Conservation (phyloP, 2,797 vertebrate genomes). For the Epinephelus coioides region DNA sequence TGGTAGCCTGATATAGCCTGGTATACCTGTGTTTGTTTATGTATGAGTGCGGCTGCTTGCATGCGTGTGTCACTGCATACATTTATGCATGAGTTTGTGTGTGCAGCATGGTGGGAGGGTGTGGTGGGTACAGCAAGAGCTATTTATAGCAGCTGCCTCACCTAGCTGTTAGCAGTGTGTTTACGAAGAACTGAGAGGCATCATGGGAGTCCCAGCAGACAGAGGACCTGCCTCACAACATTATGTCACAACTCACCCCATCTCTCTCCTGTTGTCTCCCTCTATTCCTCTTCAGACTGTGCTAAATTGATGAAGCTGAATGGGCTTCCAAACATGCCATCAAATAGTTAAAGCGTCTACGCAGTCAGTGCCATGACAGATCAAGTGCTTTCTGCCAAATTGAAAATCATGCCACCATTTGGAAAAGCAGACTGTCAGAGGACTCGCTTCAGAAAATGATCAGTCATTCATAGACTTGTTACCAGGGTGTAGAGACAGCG, state of each 20-base stretch:
- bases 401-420: constrained; percentile 19
- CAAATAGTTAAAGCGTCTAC: constrained; percentile 12
- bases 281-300: constrained; percentile 12
- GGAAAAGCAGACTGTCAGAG: constrained; percentile 15
- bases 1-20: no score
- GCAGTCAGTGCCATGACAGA: constrained; percentile 12
- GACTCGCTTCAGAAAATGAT: constrained; percentile 6
- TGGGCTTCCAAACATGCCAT: constrained; percentile 8
- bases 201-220: constrained; percentile 61
- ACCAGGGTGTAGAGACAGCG: constrained; percentile 2
- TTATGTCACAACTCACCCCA: constrained; percentile 54
- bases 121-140: constrained; percentile 33
- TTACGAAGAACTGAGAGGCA: constrained; percentile 66
- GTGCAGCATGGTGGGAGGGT: constrained; percentile 17
- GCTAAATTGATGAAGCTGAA: background rate
- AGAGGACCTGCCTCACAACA: constrained; percentile 23
- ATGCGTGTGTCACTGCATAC: constrained; percentile 51
- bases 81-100: constrained; percentile 51
- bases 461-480: constrained; percentile 23
- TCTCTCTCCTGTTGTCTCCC: constrained; percentile 21
- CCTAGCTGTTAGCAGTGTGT: constrained; percentile 61
- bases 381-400: constrained; percentile 24
- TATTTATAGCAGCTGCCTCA: constrained; percentile 74
- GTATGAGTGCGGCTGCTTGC: constrained; percentile 20
- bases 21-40: constrained; percentile 39